Evolutionary conservation across 2,888 invertebrate species (phyloP).

Genomic region (Drosophila nigricruria): DNA sequence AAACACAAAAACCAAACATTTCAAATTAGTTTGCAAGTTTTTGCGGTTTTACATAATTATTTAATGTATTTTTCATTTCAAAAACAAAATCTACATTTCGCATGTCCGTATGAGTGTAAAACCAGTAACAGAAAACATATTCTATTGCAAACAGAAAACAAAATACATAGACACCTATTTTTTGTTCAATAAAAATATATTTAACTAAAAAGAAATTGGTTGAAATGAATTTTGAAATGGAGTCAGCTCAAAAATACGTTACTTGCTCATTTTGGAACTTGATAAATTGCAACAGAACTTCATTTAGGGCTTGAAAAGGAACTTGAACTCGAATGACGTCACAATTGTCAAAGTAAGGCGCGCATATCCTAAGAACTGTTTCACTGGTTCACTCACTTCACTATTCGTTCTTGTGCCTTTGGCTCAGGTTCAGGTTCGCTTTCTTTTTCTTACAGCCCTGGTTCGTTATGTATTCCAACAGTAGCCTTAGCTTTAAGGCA

Average conservation of each 20-base stretch:
- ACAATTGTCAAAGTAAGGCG: neutral
- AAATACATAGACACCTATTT: conserved; percentile 71
- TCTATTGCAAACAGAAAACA: conserved; percentile 45
- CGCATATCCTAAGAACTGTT: no score
- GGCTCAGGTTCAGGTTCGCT: no score
- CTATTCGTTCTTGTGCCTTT: no score
- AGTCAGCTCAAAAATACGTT: no score
- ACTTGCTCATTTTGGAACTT: neutral
- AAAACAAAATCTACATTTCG: conserved; percentile 32
- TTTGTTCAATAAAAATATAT: conserved; percentile 75
- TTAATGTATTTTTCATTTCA: conserved; percentile 21
- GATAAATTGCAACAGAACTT: neutral
- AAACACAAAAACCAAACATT: conserved; percentile 37
- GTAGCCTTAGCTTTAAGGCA: conserved; percentile 1
- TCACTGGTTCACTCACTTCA: neutral
- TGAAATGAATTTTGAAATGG: no score
- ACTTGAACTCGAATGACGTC: neutral
- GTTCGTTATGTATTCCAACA: neutral
- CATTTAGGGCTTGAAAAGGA: neutral
- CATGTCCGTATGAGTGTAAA: conserved; percentile 16
- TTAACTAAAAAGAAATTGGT: conserved; percentile 58
- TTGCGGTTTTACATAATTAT: conserved; percentile 56
- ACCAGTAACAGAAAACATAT: conserved; percentile 30
- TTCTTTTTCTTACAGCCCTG: neutral
- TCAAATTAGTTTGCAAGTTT: conserved; percentile 61